Evolutionary conservation across 2,113 vertebrate species (phyloP).

Genomic region (Mus musculus): DNA sequence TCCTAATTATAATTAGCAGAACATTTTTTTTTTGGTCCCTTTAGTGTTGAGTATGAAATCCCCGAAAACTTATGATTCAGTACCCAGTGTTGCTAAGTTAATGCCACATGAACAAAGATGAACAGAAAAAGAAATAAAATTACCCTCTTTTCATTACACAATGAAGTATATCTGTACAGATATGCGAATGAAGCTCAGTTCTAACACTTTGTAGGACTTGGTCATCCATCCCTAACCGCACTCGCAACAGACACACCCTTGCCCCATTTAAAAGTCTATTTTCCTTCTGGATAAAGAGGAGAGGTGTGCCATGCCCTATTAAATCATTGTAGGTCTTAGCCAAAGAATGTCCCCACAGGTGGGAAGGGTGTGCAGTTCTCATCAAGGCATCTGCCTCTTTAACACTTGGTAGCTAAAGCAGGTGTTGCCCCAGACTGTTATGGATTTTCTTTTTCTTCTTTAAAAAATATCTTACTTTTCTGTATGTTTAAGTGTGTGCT

Average conservation of each 20-base stretch:
- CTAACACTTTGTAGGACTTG: conserved; percentile 44
- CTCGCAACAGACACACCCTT: neutral
- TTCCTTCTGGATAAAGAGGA: neutral
- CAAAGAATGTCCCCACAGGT: neutral
- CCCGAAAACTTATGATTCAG: conserved; percentile 5
- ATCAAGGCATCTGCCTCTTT: neutral
- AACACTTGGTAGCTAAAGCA: neutral
- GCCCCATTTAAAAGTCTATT: neutral
- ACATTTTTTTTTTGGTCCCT: conserved; percentile 13
- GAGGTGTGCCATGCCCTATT: neutral
- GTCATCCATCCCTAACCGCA: neutral
- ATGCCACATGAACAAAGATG: neutral
- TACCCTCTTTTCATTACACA: conserved; percentile 1
- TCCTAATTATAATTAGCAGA: conserved; percentile 57
- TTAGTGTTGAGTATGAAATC: conserved; percentile 45
- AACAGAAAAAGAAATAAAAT: conserved; percentile 65
- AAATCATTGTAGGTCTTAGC: conserved; percentile 15
- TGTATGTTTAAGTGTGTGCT: neutral
- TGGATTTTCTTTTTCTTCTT: neutral
- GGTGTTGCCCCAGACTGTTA: neutral
- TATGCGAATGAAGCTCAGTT: neutral
- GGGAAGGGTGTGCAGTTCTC: neutral
- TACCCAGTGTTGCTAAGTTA: neutral
- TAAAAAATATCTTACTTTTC: neutral
- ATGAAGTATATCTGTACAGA: neutral